Evolutionary conservation across 2,113 vertebrate species (phyloP).

Genomic region (Dasyurus viverrinus): DNA sequence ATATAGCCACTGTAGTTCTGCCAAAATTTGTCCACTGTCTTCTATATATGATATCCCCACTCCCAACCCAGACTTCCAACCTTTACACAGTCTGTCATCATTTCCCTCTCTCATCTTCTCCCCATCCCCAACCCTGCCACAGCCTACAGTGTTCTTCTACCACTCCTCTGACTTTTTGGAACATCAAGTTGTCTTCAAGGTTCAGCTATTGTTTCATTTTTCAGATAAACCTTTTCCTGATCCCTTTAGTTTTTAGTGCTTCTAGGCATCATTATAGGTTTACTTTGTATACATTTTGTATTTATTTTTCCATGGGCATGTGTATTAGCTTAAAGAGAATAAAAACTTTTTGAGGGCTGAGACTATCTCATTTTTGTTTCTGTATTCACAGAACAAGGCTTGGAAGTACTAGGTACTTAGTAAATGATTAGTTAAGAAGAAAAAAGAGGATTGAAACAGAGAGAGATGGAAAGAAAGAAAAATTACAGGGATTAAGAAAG

Average conservation of each 20-base stretch:
- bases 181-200: neutral
- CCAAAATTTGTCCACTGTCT: neutral
- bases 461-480: neutral
- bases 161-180: neutral
- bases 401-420: neutral
- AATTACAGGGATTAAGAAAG: too few species aligned
- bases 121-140: too few species aligned
- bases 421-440: neutral
- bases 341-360: neutral
- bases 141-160: neutral
- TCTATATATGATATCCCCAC: neutral
- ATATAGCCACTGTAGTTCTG: neutral
- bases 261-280: neutral
- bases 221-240: neutral
- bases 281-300: neutral
- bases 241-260: neutral
- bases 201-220: neutral
- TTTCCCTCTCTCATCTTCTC: neutral
- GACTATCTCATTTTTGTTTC: neutral
- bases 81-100: neutral
- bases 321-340: neutral
- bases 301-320: neutral
- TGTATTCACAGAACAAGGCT: neutral
- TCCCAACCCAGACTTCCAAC: neutral
- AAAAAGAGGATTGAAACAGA: neutral